Percentiles rank a stretch among this genome's conserved stretches.
phyloP scores from a whole-genome alignment of 1,140 invertebrate genomes.

The Zaprionus vittiger region DNA sequence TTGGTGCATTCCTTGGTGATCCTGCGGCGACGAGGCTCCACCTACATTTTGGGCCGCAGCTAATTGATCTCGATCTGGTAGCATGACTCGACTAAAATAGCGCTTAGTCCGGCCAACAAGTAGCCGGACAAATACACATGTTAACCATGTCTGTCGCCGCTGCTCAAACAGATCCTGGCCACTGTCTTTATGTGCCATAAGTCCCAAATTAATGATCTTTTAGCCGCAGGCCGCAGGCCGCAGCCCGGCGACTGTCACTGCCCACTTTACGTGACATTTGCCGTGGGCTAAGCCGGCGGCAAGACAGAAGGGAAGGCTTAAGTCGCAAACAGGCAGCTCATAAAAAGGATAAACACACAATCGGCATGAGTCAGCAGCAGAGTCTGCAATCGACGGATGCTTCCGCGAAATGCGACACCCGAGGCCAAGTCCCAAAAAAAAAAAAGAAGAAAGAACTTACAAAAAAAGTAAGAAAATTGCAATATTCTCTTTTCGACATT shows the following conservation, averaged over 20 bases:
- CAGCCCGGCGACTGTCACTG: slow-evolving; percentile 47
- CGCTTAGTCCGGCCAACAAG: slow-evolving; percentile 30
- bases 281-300: slow-evolving; percentile 65
- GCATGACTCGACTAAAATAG: slow-evolving; percentile 59
- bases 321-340: slow-evolving; percentile 58
- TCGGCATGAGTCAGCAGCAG: slow-evolving; percentile 72
- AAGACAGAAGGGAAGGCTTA: slow-evolving; percentile 61
- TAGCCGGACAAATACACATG: slow-evolving; percentile 49
- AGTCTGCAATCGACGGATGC: slow-evolving; percentile 46
- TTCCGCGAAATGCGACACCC: slow-evolving; percentile 79
- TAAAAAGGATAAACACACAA: slow-evolving; percentile 73
- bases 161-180: slow-evolving; percentile 53
- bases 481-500: slow-evolving; percentile 58
- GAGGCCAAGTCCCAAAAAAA: slow-evolving; percentile 37
- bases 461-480: slow-evolving; percentile 55
- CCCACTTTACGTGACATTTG: slow-evolving; percentile 81
- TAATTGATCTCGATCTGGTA: slow-evolving; percentile 48
- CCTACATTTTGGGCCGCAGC: slow-evolving; percentile 48
- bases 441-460: slow-evolving; percentile 13
- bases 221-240: slow-evolving; percentile 27
- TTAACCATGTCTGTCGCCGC: slow-evolving; percentile 55
- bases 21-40: slow-evolving; percentile 57
- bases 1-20: slow-evolving; percentile 53
- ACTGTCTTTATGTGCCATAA: slow-evolving; percentile 72
- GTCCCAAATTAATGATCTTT: slow-evolving; percentile 76